phyloP scores from a whole-genome alignment of 1,140 invertebrate genomes.

The Drosophila miranda region DNA sequence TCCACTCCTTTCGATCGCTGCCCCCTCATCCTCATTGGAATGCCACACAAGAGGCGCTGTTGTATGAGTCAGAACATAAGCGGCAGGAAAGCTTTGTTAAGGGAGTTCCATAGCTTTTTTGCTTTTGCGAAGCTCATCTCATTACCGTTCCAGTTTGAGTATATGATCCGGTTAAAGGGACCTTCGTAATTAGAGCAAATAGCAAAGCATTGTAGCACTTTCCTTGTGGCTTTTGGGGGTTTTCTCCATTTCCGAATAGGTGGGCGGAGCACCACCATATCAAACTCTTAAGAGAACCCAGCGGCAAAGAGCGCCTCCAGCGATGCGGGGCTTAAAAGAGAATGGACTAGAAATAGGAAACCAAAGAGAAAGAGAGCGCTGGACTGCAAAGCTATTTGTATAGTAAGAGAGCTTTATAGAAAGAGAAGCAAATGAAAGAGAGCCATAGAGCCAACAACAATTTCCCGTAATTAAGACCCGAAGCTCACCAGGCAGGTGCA shows the following conservation, averaged over 20 bases:
- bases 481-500: conserved; percentile 61
- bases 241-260: conserved; percentile 18
- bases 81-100: too few relatives aligned
- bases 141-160: too few relatives aligned
- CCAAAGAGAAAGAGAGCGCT: conserved; percentile 1
- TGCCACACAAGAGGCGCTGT: too few relatives aligned
- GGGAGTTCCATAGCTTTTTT: too few relatives aligned
- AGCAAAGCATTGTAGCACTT: conserved; percentile 26
- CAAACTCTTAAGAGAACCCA: conserved; percentile 14
- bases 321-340: conserved; percentile 15
- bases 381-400: too few relatives aligned
- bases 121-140: too few relatives aligned
- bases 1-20: too few relatives aligned
- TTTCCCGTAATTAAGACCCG: conserved; percentile 25
- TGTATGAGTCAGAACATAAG: too few relatives aligned
- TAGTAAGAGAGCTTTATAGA: background rate
- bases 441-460: conserved; percentile 21
- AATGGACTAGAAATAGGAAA: conserved; percentile 10
- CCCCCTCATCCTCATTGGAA: too few relatives aligned
- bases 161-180: too few relatives aligned
- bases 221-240: conserved; percentile 14
- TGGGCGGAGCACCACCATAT: conserved; percentile 55
- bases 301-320: conserved; percentile 3
- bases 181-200: conserved; percentile 1
- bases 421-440: conserved; percentile 11